Evolutionary conservation across 2,888 invertebrate species (phyloP).

Genomic region (Mayetiola destructor): DNA sequence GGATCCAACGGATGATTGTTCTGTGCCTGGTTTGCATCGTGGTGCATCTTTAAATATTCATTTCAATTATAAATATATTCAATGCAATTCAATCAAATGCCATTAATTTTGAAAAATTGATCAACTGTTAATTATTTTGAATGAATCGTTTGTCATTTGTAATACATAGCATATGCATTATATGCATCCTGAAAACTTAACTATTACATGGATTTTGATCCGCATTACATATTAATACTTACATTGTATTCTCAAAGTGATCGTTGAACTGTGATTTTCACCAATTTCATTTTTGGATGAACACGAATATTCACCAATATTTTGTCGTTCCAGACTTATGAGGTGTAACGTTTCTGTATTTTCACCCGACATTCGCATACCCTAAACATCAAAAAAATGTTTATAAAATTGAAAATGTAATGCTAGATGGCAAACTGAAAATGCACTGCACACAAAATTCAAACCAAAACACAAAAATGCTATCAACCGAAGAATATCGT

Average conservation of each 20-base stretch:
- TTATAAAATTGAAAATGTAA: neutral
- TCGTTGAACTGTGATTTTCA: conserved; percentile 59
- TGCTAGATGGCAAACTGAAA: neutral
- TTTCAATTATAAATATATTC: neutral
- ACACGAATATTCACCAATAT: conserved; percentile 66
- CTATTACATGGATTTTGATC: too few species aligned
- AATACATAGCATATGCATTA: too few species aligned
- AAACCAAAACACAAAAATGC: conserved; percentile 1
- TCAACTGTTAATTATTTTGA: too few species aligned
- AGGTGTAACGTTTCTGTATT: conserved; percentile 45
- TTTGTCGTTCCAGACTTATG: conserved; percentile 50
- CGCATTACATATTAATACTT: conserved; percentile 38
- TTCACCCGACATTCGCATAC: conserved; percentile 37
- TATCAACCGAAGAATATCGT: too few species aligned
- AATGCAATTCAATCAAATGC: neutral
- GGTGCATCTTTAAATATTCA: conserved; percentile 49
- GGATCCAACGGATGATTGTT: conserved; percentile 55
- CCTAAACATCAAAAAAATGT: too few species aligned
- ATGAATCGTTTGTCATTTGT: too few species aligned
- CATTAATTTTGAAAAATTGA: too few species aligned
- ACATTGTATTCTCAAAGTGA: conserved; percentile 64
- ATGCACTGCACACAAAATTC: conserved; percentile 11
- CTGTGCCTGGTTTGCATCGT: conserved; percentile 57
- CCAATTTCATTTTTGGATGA: conserved; percentile 68
- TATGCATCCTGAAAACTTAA: too few species aligned